These are phyloP conservation scores for Elysia crispata DNA, from an alignment of 2,888 invertebrate genomes.

Conservation along the genomic window DNA sequence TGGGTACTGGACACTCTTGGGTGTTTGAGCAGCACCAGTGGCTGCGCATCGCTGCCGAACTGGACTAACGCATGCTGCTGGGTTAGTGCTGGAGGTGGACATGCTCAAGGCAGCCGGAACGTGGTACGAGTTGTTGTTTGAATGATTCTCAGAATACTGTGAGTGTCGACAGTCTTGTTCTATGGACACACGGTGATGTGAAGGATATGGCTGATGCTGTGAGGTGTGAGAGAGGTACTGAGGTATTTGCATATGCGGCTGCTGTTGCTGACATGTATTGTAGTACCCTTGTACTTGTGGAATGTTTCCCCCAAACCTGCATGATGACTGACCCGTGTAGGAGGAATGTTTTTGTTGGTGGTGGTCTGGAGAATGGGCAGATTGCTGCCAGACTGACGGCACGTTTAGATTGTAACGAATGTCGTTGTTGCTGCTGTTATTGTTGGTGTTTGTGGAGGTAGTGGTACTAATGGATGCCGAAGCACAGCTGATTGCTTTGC, in stretches of 20 bases:
- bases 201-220: too few relatives aligned
- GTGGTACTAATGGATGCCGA: background rate
- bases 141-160: too few relatives aligned
- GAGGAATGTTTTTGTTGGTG: background rate
- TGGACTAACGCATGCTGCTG: background rate
- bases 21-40: background rate
- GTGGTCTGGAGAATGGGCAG: background rate
- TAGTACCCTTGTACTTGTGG: background rate
- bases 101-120: too few relatives aligned
- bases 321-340: background rate
- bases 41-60: background rate
- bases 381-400: too few relatives aligned
- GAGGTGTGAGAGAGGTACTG: too few relatives aligned
- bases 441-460: background rate
- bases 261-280: too few relatives aligned
- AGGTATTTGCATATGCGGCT: too few relatives aligned
- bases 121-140: too few relatives aligned
- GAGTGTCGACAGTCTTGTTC: too few relatives aligned
- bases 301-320: background rate
- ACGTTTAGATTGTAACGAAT: too few relatives aligned
- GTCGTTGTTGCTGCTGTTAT: too few relatives aligned
- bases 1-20: background rate
- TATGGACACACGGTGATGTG: too few relatives aligned
- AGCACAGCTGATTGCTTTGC: background rate
- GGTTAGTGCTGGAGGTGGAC: background rate